Evolutionary conservation across 53 echinoderm and acorn worm species (phyloP), one percentile per base, ranked within the genome.

Genomic region (Paracentrotus lividus): DNA sequence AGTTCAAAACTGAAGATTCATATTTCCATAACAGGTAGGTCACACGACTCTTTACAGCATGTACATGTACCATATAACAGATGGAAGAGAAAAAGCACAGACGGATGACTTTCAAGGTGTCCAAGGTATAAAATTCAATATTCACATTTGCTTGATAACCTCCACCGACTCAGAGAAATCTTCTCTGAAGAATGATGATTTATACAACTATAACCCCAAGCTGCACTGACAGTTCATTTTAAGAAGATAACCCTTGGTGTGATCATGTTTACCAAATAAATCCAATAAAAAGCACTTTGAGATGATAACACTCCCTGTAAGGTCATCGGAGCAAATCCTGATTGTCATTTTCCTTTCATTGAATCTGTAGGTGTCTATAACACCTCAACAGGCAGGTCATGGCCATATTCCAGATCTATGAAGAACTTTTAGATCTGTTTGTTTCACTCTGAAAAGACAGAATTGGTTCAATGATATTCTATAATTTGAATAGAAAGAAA

Each of bases 341-440:
- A 81, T 81, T 81, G 49, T 23, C 49, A 81, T 20, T 26, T 5
- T 81, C 81, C 8, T 45, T 81, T 81, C 81, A 81, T 14, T 67
- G 67, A 81, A 45, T 81, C 47, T 20, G 47, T 9, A 81, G 49
- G 72, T 72, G 72, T 45, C n/a, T 10, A 47, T 81, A n/a, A 81
- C 81, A 81, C 24, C 2, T 81, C 81, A 81, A n/a, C 47, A 81
- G 45, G 26, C 81, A 81, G 81, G 81, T 81, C 81, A 81, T 81
- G 81, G 81, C 45, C 81, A 47, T 36, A 40, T 18, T 72, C 20
- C 8, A 72, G 16, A 72, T 72, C 40, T 40, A 40, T 7, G 40
- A 20, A 72, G 40, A 6, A 31, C 1, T 1, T 32, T 1, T 40
- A 15, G 18, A 38, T 40, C 2, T 33, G 31, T 67, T 72, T 72